These are phyloP conservation scores for Sebastes fasciatus DNA, from an alignment of 2,113 vertebrate species.

Conservation along the genomic window DNA sequence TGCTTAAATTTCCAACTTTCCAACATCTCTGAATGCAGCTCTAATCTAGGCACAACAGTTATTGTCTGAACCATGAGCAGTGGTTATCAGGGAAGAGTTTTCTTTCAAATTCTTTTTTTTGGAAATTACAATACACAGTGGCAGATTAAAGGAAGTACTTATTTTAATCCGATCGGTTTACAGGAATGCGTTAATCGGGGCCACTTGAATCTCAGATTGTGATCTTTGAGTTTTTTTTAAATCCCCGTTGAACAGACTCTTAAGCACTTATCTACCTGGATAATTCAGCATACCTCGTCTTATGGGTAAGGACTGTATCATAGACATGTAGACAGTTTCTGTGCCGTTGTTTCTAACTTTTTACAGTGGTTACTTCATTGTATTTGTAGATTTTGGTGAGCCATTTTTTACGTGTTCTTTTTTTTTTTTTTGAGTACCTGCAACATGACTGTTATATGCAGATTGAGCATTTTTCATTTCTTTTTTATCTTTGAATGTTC, in stretches of 20 bases:
- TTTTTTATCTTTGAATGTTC: conserved; percentile 85
- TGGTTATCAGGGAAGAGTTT: background rate
- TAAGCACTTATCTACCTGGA: conserved; percentile 97
- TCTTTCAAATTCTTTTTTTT: conserved; percentile 11
- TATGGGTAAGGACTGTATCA: conserved; percentile 92
- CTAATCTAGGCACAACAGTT: too few species aligned
- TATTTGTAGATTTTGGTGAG: conserved; percentile 92
- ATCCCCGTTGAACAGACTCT: conserved; percentile 88
- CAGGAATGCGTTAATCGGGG: conserved; percentile 8
- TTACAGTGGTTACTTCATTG: conserved; percentile 92
- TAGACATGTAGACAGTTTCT: conserved; percentile 86
- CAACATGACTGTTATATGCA: conserved; percentile 93
- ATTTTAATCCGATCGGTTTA: conserved; percentile 48
- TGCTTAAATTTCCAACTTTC: background rate
- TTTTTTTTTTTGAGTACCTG: conserved; percentile 81
- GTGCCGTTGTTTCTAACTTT: conserved; percentile 94
- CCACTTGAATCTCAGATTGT: conserved; percentile 59
- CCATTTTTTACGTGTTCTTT: conserved; percentile 88
- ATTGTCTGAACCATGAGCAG: conserved; percentile 6
- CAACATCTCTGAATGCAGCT: conserved; percentile 12
- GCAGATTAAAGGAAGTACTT: conserved; percentile 17
- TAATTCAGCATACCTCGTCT: conserved; percentile 96
- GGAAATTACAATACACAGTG: background rate
- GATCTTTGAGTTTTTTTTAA: conserved; percentile 84
- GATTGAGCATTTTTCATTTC: conserved; percentile 91